These are phyloP conservation scores for Colistium nudipinnis DNA, from an alignment of 2,113 vertebrate genomes.

Conservation along the genomic window DNA sequence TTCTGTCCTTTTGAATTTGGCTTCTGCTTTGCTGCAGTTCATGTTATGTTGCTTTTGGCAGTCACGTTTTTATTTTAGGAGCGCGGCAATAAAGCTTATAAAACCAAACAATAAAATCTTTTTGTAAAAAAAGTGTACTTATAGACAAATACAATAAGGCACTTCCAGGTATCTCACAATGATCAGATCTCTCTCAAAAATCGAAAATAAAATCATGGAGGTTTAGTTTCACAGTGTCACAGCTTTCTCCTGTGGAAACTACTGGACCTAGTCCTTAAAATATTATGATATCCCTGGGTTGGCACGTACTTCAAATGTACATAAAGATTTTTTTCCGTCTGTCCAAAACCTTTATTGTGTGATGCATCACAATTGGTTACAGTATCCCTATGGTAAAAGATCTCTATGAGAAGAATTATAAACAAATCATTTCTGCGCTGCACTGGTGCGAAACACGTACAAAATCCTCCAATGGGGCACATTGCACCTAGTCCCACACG, in stretches of 20 bases:
- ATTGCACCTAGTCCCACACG: slow-evolving; percentile 33
- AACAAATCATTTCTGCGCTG: background rate
- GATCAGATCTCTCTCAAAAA: too few relatives aligned
- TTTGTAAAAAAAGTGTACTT: too few relatives aligned
- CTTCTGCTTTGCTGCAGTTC: background rate
- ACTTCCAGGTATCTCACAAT: too few relatives aligned
- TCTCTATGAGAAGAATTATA: slow-evolving; percentile 2
- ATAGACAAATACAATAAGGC: too few relatives aligned
- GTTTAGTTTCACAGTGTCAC: too few relatives aligned
- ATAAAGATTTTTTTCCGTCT: slow-evolving; percentile 20
- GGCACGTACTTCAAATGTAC: background rate
- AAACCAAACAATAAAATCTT: too few relatives aligned
- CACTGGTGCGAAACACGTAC: background rate
- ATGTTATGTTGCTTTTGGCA: background rate
- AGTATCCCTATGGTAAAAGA: background rate
- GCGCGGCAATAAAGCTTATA: too few relatives aligned
- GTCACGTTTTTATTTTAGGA: background rate
- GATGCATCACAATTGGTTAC: slow-evolving; percentile 1
- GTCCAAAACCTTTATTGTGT: slow-evolving; percentile 10
- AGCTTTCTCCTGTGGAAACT: too few relatives aligned
- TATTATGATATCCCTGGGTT: background rate
- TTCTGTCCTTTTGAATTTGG: background rate
- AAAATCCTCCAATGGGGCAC: background rate
- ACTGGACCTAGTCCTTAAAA: too few relatives aligned
- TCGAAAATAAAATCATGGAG: too few relatives aligned